Evolutionary conservation across 2,888 invertebrate genomes (phyloP).

Genomic region (Bugulina stolonifera): DNA sequence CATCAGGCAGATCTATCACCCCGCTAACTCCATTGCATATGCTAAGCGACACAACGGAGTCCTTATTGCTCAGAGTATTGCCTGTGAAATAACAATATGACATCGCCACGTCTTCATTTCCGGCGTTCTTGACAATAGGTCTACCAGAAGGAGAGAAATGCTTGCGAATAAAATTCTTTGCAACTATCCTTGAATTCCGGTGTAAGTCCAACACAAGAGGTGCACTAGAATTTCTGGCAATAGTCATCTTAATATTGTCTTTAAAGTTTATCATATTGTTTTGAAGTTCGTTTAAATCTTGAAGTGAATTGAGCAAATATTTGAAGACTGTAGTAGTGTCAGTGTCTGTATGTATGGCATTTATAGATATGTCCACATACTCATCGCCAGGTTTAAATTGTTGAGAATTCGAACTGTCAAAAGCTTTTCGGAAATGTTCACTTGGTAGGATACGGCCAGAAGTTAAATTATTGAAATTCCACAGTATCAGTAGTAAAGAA

Average conservation of each 20-base stretch:
- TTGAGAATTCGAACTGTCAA: no score
- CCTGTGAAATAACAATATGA: conserved; percentile 16
- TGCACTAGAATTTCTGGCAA: neutral
- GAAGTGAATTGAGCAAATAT: neutral
- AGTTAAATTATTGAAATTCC: no score
- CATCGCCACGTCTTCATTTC: neutral
- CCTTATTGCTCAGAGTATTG: neutral
- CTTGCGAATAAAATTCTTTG: neutral
- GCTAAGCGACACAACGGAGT: neutral
- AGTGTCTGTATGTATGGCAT: neutral
- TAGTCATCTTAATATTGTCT: neutral
- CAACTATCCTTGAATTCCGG: neutral
- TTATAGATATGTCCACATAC: no score
- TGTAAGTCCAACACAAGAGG: neutral
- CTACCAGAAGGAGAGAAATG: neutral
- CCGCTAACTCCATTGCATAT: conserved; percentile 13
- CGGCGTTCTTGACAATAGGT: neutral
- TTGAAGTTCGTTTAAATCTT: neutral
- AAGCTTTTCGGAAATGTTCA: no score
- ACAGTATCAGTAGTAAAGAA: no score
- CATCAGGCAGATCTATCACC: neutral
- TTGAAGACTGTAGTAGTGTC: neutral
- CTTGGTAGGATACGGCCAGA: no score
- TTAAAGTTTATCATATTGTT: neutral
- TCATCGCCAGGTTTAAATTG: no score